Percentiles rank a stretch among this genome's conserved stretches.
Conservation (phyloP, 2,797 vertebrate genomes). For the Pangasius krempfi region DNA sequence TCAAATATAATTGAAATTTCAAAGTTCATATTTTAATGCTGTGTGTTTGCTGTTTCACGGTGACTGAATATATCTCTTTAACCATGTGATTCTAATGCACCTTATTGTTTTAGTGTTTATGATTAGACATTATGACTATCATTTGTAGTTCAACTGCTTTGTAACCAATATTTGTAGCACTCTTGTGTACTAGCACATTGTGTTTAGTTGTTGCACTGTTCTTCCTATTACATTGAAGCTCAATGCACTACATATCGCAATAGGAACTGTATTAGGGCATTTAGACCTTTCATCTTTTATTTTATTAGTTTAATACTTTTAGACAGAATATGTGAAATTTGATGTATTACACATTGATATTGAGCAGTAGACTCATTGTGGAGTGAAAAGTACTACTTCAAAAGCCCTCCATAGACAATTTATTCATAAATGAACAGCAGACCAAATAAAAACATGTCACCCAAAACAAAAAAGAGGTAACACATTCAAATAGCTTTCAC, state of each 20-base stretch:
- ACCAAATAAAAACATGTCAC: conserved; percentile 13
- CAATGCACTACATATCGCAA: no score
- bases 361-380: background rate
- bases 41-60: background rate
- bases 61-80: background rate
- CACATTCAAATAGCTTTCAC: conserved; percentile 13
- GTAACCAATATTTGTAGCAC: background rate
- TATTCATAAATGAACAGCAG: conserved; percentile 26
- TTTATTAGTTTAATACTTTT: background rate
- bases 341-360: background rate
- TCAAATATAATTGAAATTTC: background rate
- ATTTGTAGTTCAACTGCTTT: background rate
- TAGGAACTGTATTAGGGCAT: background rate
- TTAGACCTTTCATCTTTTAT: background rate
- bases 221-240: background rate
- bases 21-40: background rate
- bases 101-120: background rate
- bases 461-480: conserved; percentile 29
- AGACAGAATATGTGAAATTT: background rate
- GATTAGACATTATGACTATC: background rate
- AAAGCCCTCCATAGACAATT: conserved; percentile 5
- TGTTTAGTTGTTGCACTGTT: background rate
- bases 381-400: conserved; percentile 1
- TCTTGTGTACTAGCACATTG: background rate
- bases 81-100: background rate